phyloP scores from a whole-genome alignment of 2,888 invertebrate genomes.

The Luperina nickerlii region DNA sequence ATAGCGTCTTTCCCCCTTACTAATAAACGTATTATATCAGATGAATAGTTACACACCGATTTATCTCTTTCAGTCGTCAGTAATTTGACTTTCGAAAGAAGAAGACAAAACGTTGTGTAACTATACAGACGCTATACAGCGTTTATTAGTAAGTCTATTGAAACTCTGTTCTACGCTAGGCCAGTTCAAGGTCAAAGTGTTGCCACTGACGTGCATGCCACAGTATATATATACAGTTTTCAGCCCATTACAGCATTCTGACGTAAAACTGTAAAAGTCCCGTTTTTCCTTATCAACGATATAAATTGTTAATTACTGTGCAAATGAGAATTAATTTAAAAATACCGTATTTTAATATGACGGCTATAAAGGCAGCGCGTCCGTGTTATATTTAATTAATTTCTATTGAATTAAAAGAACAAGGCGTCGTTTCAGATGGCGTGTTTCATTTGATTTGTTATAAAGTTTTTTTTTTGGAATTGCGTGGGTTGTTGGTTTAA shows the following conservation, averaged over 20 bases:
- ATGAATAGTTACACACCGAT: no score
- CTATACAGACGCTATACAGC: no score
- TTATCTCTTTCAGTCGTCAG: no score
- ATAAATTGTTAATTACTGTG: conserved; percentile 33
- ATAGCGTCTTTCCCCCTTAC: no score
- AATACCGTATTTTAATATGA: conserved; percentile 31
- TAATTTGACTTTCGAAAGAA: no score
- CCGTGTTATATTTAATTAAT: conserved; percentile 48
- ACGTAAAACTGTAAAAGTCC: background rate
- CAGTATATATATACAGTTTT: background rate
- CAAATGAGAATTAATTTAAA: conserved; percentile 51
- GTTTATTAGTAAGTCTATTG: no score
- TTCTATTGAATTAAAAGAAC: conserved; percentile 48
- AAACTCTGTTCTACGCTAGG: no score
- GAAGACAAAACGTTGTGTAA: no score
- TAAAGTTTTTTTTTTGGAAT: conserved; percentile 21
- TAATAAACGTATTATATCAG: no score
- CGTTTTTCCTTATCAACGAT: conserved; percentile 27
- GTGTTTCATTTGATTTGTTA: conserved; percentile 30
- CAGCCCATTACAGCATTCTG: background rate
- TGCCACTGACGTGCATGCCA: no score
- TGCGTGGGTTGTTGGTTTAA: background rate
- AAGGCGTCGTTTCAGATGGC: conserved; percentile 23
- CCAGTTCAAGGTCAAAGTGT: no score
- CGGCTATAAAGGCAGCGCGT: conserved; percentile 4